These are phyloP conservation scores for Pimpla rufipes DNA, from an alignment of 2,888 invertebrate genomes.

Conservation along the genomic window DNA sequence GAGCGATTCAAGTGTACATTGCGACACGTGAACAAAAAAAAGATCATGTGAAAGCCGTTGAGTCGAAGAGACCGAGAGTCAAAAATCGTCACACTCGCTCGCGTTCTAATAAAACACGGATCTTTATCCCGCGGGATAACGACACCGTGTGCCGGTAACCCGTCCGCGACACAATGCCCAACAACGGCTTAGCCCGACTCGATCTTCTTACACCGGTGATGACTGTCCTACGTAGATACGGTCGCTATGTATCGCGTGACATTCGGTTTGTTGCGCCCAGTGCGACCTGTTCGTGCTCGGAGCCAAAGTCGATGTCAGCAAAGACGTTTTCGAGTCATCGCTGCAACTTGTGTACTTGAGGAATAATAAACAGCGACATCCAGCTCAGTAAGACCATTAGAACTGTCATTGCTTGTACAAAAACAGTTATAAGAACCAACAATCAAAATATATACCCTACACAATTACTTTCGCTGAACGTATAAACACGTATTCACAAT, in stretches of 20 bases:
- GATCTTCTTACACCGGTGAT: constrained; percentile 50
- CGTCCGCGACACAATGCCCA: constrained; percentile 38
- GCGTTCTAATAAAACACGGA: constrained; percentile 75
- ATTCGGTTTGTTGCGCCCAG: constrained; percentile 34
- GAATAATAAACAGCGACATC: too few relatives aligned
- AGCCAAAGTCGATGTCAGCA: not conserved
- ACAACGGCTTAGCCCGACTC: constrained; percentile 32
- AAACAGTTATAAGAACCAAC: too few relatives aligned
- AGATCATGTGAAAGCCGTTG: not conserved
- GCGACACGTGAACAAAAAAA: constrained; percentile 8
- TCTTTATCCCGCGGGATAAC: constrained; percentile 44
- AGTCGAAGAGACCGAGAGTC: constrained; percentile 40
- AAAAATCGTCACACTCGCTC: constrained; percentile 75
- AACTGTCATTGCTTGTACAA: too few relatives aligned
- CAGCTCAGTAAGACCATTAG: too few relatives aligned
- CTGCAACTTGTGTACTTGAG: not conserved
- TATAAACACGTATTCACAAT: too few relatives aligned
- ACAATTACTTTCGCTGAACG: too few relatives aligned
- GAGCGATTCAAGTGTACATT: not conserved
- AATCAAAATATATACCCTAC: too few relatives aligned
- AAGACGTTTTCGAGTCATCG: not conserved
- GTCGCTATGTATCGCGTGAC: constrained; percentile 42
- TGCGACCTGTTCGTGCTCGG: not conserved
- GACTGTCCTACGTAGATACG: constrained; percentile 36
- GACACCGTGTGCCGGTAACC: constrained; percentile 16